phyloP scores from a whole-genome alignment of 2,888 invertebrate species.

The Aproaerema taeniolella region DNA sequence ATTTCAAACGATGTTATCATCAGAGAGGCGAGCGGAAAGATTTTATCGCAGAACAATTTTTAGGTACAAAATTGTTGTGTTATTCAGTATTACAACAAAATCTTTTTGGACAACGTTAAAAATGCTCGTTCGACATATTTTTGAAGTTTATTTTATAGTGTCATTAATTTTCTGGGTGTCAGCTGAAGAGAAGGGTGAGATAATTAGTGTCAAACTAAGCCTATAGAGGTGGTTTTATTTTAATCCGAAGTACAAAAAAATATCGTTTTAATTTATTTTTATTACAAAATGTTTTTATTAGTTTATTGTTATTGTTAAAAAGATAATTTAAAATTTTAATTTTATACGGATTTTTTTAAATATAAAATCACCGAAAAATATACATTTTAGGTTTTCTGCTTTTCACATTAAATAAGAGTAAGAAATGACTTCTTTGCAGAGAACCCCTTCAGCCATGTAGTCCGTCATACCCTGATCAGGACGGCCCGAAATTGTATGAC shows the following conservation, averaged over 20 bases:
- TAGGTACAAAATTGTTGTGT: constrained; percentile 24
- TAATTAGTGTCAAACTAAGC: too few relatives aligned
- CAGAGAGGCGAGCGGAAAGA: constrained; percentile 27
- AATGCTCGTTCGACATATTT: constrained; percentile 23
- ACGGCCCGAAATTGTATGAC: constrained; percentile 59
- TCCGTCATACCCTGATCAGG: constrained; percentile 42
- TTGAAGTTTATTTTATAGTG: constrained; percentile 22
- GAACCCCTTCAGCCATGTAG: constrained; percentile 42
- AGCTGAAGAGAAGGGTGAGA: constrained; percentile 30
- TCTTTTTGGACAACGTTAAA: constrained; percentile 25
- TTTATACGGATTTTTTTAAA: too few relatives aligned
- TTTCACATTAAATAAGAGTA: too few relatives aligned
- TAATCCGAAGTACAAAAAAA: too few relatives aligned
- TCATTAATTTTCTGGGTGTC: constrained; percentile 18
- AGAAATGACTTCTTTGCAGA: too few relatives aligned
- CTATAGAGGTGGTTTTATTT: too few relatives aligned
- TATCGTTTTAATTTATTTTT: too few relatives aligned
- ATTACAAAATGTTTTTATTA: too few relatives aligned
- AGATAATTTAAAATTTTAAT: too few relatives aligned
- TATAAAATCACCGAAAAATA: too few relatives aligned
- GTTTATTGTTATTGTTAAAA: too few relatives aligned
- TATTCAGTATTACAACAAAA: constrained; percentile 28
- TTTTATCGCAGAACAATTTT: constrained; percentile 25
- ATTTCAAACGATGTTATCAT: constrained; percentile 16
- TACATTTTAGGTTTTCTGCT: too few relatives aligned